A percentile compares a stretch with the other conserved stretches of the same genome.
Evolutionary conservation across 2,113 vertebrate species (phyloP).

Genomic region (Salvator merianae): DNA sequence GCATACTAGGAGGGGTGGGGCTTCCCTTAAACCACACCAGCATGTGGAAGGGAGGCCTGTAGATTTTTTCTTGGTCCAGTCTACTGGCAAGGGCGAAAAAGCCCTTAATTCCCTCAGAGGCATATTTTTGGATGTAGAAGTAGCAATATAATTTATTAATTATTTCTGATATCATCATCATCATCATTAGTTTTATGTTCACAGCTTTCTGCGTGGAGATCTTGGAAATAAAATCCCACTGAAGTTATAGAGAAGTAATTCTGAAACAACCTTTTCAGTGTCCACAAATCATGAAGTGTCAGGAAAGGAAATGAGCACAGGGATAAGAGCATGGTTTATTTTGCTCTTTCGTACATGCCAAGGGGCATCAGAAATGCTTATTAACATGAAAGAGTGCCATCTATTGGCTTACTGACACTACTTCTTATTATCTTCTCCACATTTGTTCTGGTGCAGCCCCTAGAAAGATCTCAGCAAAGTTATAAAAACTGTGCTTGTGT

Average conservation of each 20-base stretch:
- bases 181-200: neutral
- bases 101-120: neutral
- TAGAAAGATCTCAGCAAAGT: neutral
- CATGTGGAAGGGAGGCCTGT: no score
- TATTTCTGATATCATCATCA: neutral
- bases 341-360: neutral
- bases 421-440: neutral
- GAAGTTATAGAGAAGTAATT: neutral
- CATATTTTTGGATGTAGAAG: neutral
- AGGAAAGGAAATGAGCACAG: neutral
- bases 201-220: neutral
- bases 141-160: no score
- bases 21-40: no score
- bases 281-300: neutral
- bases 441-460: neutral
- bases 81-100: no score
- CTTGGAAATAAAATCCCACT: neutral
- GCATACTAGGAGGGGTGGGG: no score
- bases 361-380: neutral
- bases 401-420: constrained; percentile 2
- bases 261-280: neutral
- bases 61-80: no score
- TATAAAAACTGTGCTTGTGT: neutral
- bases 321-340: neutral
- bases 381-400: constrained; percentile 18